phyloP scores from a whole-genome alignment of 2,113 vertebrate species.

The Antechinus stuartii region DNA sequence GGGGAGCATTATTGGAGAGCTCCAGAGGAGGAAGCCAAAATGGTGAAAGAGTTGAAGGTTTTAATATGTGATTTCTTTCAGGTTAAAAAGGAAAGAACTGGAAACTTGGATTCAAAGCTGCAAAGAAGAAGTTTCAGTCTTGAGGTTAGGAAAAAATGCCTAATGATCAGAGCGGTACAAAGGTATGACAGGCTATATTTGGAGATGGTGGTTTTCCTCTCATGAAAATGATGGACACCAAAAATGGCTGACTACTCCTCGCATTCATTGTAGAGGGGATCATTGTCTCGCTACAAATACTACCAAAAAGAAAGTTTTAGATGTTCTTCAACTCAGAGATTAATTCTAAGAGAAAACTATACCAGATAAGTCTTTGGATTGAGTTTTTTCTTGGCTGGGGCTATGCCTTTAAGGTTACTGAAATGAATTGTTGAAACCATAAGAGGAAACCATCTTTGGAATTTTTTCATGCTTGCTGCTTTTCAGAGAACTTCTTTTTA shows the following conservation, averaged over 20 bases:
- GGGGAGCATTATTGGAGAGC: not conserved
- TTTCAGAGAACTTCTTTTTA: too few relatives aligned
- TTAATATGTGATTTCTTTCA: not conserved
- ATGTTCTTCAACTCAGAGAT: not conserved
- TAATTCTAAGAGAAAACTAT: not conserved
- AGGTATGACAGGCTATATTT: too few relatives aligned
- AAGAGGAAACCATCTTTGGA: too few relatives aligned
- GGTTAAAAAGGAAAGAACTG: not conserved
- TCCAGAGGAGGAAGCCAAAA: not conserved
- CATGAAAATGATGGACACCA: not conserved
- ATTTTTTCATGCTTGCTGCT: too few relatives aligned
- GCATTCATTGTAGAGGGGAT: not conserved
- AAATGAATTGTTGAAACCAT: not conserved
- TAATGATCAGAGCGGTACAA: not conserved
- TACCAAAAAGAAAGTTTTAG: not conserved
- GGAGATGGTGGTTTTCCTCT: too few relatives aligned
- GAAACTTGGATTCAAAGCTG: not conserved
- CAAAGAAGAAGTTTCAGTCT: not conserved
- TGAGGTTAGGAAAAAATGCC: not conserved
- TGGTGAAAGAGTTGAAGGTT: not conserved
- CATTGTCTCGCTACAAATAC: not conserved
- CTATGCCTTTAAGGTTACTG: not conserved
- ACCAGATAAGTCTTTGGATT: not conserved
- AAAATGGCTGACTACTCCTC: not conserved
- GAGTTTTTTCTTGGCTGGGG: not conserved